Evolutionary conservation across 1,140 invertebrate genomes (phyloP), one percentile per base, ranked within the genome.

Genomic region (Tetramorium parvispinum): DNA sequence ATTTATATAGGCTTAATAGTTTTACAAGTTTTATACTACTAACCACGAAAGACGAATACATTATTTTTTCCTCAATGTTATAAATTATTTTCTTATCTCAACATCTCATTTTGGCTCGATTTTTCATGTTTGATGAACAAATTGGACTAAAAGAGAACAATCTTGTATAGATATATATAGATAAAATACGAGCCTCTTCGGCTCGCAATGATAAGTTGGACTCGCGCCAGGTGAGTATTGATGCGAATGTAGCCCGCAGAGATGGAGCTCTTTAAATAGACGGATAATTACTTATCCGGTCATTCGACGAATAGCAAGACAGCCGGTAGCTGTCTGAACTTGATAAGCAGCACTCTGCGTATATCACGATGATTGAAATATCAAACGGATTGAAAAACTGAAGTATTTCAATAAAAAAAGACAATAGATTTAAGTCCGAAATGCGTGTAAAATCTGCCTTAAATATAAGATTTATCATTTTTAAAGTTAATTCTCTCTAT

Each of bases 191-290:
- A 59, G 61, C 32, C n/a, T 61, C n/a, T 27, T 16, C n/a, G 40
- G 4, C 13, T 61, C 43, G 53, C 24, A 73, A 83, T 61, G 79
- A 83, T 83, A 49, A 59, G n/a, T 53, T 82, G 53, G 49, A 78
- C n/a, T 21, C 21, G 6, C 40, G 79, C 68, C 79, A 83, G 79
- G 53, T 83, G 53, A 73, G 46, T 59, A 83, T 83, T 59, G 53
- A 57, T 40, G 68, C 40, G 53, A 83, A 82, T 82, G 32, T 82
- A 83, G 79, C 40, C 43, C 43, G 43, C 53, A 13, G 68, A 37
- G 40, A 75, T 75, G 53, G 55, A 83, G 27, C 53, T 82, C 79
- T 83, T 75, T 83, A 83, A 83, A 83, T 83, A 83, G 68, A 83
- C 53, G 79, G 6, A 40, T 83, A 83, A 83, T 83, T 83, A 83